These are phyloP conservation scores for Casuarius casuarius DNA, from an alignment of 2,113 vertebrate species.

Conservation along the genomic window DNA sequence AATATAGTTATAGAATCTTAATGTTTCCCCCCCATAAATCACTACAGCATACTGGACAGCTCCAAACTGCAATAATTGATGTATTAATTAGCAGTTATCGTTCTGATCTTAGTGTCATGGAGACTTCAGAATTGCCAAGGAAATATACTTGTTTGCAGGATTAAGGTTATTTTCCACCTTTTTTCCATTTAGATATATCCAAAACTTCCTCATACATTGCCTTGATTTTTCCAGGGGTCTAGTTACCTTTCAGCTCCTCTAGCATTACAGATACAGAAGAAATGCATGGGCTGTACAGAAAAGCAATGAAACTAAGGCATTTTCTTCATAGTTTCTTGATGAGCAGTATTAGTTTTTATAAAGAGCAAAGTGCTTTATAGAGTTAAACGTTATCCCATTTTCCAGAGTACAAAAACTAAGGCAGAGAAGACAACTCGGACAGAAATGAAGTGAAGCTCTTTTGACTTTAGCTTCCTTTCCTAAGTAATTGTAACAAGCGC, in stretches of 20 bases:
- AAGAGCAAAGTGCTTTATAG: neutral
- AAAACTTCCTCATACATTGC: neutral
- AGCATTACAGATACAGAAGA: neutral
- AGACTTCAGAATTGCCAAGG: neutral
- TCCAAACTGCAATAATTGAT: neutral
- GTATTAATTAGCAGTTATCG: neutral
- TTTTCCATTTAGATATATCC: neutral
- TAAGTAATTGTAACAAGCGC: rapidly evolving
- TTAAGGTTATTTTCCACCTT: neutral
- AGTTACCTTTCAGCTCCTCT: neutral
- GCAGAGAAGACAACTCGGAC: neutral
- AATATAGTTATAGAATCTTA: neutral
- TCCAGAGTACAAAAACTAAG: neutral
- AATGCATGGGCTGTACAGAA: neutral
- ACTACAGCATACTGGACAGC: neutral
- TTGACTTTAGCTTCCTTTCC: neutral
- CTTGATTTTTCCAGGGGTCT: neutral
- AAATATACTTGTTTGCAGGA: neutral
- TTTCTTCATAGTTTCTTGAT: neutral
- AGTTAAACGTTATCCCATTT: neutral
- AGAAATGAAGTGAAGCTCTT: neutral
- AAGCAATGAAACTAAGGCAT: neutral
- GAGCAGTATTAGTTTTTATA: neutral
- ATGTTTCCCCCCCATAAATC: neutral
- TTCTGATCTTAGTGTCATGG: neutral